Percentiles rank a stretch among this genome's conserved stretches.
Conservation (phyloP, 2,113 vertebrate species). For the Proteles cristata region DNA sequence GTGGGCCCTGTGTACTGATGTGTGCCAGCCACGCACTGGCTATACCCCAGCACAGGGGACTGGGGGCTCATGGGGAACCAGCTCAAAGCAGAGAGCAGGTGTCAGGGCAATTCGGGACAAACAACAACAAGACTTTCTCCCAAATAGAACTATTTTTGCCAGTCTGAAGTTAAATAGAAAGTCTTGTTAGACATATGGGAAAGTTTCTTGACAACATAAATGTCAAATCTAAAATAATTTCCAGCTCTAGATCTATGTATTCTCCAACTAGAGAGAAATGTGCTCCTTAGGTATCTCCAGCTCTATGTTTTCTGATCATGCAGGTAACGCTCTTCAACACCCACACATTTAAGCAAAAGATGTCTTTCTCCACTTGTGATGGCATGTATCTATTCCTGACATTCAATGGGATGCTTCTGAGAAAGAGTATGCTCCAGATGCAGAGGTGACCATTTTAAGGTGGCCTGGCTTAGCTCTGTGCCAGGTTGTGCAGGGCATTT, state of each 20-base stretch:
- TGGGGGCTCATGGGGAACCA: not conserved
- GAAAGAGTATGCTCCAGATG: not conserved
- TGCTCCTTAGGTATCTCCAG: not conserved
- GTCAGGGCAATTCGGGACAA: not conserved
- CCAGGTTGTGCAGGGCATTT: not conserved
- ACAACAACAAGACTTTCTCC: not conserved
- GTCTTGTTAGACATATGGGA: not conserved
- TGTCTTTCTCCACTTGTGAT: not conserved
- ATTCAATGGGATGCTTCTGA: not conserved
- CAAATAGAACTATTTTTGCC: not conserved
- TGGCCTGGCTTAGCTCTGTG: not conserved
- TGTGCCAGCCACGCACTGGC: not conserved
- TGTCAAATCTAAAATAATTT: not conserved
- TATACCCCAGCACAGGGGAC: fast-evolving
- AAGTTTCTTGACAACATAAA: not conserved
- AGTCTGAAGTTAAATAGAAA: not conserved
- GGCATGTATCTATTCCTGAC: not conserved
- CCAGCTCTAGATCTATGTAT: not conserved
- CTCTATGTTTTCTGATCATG: not conserved
- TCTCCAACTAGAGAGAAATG: not conserved
- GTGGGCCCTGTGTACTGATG: not conserved
- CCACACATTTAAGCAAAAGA: not conserved
- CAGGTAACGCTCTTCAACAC: not conserved
- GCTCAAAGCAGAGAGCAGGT: not conserved
- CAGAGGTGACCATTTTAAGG: not conserved